Percentiles rank a stretch among this genome's conserved stretches.
Evolutionary conservation across 2,113 vertebrate genomes (phyloP).

Genomic region (Alligator mississippiensis): DNA sequence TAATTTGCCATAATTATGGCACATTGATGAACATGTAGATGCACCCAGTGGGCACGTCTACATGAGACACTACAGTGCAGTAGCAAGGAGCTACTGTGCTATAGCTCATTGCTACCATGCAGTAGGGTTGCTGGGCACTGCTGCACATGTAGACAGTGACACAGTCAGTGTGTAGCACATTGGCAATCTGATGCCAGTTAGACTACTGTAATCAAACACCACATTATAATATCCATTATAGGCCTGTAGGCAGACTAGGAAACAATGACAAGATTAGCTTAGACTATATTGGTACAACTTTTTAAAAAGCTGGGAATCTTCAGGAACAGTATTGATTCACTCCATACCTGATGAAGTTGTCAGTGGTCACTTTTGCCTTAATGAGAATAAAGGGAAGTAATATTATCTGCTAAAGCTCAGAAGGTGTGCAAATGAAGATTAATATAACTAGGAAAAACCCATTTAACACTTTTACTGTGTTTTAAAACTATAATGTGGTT

Average conservation of each 20-base stretch:
- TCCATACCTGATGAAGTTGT: background rate
- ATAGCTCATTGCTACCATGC: too few species aligned
- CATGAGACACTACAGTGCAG: too few species aligned
- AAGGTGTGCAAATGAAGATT: slow-evolving; percentile 36
- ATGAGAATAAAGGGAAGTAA: slow-evolving; percentile 31
- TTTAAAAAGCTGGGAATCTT: background rate
- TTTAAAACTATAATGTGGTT: slow-evolving; percentile 38
- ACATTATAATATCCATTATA: accelerated
- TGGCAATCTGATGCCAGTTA: too few species aligned
- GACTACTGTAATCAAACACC: too few species aligned
- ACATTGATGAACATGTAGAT: too few species aligned
- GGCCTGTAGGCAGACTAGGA: background rate
- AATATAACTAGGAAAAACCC: background rate
- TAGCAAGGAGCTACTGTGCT: too few species aligned
- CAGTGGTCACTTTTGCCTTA: slow-evolving; percentile 1
- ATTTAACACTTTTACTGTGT: slow-evolving; percentile 31
- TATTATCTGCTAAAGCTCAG: slow-evolving; percentile 1
- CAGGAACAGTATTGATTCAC: background rate
- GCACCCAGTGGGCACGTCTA: too few species aligned
- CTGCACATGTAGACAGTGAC: too few species aligned
- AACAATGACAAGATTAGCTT: background rate
- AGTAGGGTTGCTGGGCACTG: too few species aligned
- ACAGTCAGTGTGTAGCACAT: too few species aligned
- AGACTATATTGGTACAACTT: background rate
- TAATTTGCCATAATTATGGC: too few species aligned